Evolutionary conservation across 1,140 invertebrate genomes (phyloP).

Genomic region (Trichogramma pretiosum): DNA sequence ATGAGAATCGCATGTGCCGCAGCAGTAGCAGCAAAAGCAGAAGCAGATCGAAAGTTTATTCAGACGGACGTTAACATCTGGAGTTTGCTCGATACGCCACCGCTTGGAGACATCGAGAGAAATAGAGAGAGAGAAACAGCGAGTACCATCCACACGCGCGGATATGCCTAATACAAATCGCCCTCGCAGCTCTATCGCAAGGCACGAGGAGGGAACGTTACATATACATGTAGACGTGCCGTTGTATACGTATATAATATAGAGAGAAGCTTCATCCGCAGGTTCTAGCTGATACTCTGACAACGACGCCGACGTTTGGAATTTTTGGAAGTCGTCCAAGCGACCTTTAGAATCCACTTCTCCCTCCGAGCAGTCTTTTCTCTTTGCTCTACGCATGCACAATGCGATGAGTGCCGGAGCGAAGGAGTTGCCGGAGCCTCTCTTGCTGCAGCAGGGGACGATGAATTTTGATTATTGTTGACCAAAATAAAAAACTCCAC

Average conservation of each 20-base stretch:
- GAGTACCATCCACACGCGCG: no score
- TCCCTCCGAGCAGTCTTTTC: background rate
- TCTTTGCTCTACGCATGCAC: background rate
- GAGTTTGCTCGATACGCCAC: slow-evolving; percentile 1
- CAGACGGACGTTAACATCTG: background rate
- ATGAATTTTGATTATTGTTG: no score
- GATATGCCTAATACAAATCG: slow-evolving; percentile 17
- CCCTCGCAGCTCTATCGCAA: no score
- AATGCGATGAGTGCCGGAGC: background rate
- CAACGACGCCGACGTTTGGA: slow-evolving; percentile 36
- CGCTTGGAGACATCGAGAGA: background rate
- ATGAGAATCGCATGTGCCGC: slow-evolving; percentile 7
- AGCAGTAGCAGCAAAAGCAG: slow-evolving; percentile 13
- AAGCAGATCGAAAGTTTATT: slow-evolving; percentile 5
- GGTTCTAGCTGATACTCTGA: no score
- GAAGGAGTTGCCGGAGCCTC: background rate
- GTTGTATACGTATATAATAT: no score
- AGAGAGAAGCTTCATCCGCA: no score
- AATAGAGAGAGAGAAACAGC: slow-evolving; percentile 1
- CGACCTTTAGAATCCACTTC: slow-evolving; percentile 30
- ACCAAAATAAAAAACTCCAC: no score
- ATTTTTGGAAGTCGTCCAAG: slow-evolving; percentile 42
- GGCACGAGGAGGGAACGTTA: no score
- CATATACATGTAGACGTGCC: no score
- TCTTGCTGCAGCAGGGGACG: no score